Evolutionary conservation across 2,888 invertebrate species (phyloP).

Genomic region (Belgica antarctica): DNA sequence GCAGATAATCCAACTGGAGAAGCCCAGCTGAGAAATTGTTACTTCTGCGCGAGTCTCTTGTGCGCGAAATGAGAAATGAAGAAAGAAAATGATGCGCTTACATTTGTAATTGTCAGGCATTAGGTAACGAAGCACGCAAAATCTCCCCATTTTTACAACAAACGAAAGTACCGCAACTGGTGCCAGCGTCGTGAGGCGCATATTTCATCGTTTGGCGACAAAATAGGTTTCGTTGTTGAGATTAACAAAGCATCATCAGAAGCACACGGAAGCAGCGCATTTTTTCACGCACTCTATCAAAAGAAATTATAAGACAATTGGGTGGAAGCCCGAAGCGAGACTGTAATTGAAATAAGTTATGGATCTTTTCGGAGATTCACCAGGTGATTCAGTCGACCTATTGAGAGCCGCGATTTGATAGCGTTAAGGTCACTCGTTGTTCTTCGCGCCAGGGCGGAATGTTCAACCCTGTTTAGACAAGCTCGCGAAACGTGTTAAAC

Average conservation of each 20-base stretch:
- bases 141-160: constrained; percentile 1
- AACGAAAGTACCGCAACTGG: constrained; percentile 21
- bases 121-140: constrained; percentile 38
- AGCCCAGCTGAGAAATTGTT: constrained; percentile 13
- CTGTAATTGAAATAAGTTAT: not conserved
- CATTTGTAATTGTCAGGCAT: constrained; percentile 42
- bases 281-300: constrained; percentile 8
- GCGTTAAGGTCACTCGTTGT: too few species aligned
- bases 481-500: too few species aligned
- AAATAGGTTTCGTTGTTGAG: not conserved
- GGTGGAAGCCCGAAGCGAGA: not conserved
- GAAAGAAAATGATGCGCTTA: constrained; percentile 33
- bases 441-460: too few species aligned
- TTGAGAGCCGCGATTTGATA: too few species aligned
- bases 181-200: not conserved
- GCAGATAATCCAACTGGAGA: not conserved
- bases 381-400: too few species aligned
- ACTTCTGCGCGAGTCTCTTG: too few species aligned
- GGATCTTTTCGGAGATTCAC: too few species aligned
- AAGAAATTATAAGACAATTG: constrained; percentile 9
- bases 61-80: not conserved
- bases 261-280: constrained; percentile 5
- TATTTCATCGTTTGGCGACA: constrained; percentile 9
- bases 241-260: not conserved
- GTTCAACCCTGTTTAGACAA: too few species aligned